Conservation (phyloP, 1,140 invertebrate species). For the Halesus radiatus region DNA sequence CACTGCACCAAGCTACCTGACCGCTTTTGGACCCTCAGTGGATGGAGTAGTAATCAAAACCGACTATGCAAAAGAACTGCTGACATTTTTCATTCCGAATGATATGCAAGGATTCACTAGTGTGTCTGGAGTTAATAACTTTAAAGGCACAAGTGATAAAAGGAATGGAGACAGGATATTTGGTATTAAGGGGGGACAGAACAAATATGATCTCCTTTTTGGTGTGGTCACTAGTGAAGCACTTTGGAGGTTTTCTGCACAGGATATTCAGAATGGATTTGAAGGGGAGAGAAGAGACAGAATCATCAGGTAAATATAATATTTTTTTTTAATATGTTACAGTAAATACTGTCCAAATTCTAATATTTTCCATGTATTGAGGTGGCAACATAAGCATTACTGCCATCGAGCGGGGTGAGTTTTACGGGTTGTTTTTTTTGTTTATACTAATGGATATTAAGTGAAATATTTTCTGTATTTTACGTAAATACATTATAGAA, state of each 20-base stretch:
- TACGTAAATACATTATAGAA: too few relatives aligned
- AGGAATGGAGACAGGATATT: conserved; percentile 69
- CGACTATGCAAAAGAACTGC: conserved; percentile 81
- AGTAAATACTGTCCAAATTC: too few relatives aligned
- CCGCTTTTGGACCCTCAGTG: conserved; percentile 87
- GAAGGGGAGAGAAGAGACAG: conserved; percentile 90
- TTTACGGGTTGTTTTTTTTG: too few relatives aligned
- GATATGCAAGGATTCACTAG: conserved; percentile 74
- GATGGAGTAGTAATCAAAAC: conserved; percentile 89
- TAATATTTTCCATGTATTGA: too few relatives aligned
- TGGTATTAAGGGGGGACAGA: conserved; percentile 68
- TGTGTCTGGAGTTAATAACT: conserved; percentile 70
- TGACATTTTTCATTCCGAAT: conserved; percentile 76
- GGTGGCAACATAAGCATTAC: too few relatives aligned
- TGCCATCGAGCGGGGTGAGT: too few relatives aligned
- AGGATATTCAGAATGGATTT: conserved; percentile 90
- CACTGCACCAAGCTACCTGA: conserved; percentile 85
- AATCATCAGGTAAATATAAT: conserved; percentile 76
- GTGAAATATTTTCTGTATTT: too few relatives aligned
- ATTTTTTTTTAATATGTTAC: too few relatives aligned
- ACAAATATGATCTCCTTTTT: conserved; percentile 84
- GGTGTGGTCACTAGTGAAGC: conserved; percentile 89
- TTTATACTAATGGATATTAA: too few relatives aligned
- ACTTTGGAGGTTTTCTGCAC: conserved; percentile 84
- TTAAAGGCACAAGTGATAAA: conserved; percentile 72